Evolutionary conservation across 1,140 invertebrate genomes (phyloP).

Genomic region (Drosophila pruinosa): DNA sequence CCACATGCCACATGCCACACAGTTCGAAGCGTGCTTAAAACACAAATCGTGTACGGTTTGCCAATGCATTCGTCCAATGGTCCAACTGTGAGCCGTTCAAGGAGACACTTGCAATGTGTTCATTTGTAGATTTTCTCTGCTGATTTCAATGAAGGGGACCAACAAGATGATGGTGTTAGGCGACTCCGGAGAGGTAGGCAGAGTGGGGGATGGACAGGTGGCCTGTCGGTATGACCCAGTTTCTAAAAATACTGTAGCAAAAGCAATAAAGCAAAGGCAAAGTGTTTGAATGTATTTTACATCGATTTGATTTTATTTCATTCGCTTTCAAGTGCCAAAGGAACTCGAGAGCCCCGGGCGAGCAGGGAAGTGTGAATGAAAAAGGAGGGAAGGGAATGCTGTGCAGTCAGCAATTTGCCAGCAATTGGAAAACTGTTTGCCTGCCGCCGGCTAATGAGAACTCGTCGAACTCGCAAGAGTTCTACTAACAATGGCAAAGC

Average conservation of each 20-base stretch:
- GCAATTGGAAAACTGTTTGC: slow-evolving; percentile 21
- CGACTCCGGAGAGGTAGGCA: not conserved
- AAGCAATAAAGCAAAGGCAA: slow-evolving; percentile 35
- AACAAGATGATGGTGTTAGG: slow-evolving; percentile 1
- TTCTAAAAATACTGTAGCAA: slow-evolving; percentile 42
- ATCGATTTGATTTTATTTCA: slow-evolving; percentile 47
- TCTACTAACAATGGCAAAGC: slow-evolving; percentile 6
- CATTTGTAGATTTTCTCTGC: slow-evolving; percentile 49
- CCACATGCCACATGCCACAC: slow-evolving; percentile 5
- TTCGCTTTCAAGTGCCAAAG: slow-evolving; percentile 26
- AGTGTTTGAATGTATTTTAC: slow-evolving; percentile 53
- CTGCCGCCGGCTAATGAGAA: slow-evolving; percentile 24
- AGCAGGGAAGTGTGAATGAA: no score
- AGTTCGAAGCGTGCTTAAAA: slow-evolving; percentile 45
- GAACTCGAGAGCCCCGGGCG: not conserved
- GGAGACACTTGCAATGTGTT: slow-evolving; percentile 62
- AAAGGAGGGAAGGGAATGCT: not conserved
- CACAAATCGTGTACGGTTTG: slow-evolving; percentile 49
- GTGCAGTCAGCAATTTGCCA: slow-evolving; percentile 17
- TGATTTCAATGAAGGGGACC: no score
- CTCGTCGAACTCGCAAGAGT: not conserved
- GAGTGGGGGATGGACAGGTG: slow-evolving; percentile 28
- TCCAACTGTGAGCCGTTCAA: slow-evolving; percentile 26
- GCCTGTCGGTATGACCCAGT: slow-evolving; percentile 31
- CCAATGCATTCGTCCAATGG: no score